A percentile compares a stretch with the other conserved stretches of the same genome.
phyloP scores from a whole-genome alignment of 2,797 vertebrate genomes.

The Rhadinocentrus ornatus region DNA sequence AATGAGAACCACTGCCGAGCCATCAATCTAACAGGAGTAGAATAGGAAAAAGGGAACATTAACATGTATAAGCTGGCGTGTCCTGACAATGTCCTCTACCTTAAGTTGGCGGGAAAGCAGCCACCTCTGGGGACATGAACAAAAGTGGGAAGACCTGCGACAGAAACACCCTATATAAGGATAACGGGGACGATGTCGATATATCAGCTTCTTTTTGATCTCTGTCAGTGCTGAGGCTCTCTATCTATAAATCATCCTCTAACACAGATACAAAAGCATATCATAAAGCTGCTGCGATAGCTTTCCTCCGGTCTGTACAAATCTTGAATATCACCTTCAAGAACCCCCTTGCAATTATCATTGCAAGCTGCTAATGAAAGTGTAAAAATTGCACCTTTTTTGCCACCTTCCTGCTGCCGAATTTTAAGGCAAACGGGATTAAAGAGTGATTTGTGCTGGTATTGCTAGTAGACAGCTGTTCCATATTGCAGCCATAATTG shows the following conservation, averaged over 20 bases:
- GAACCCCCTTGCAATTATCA: constrained; percentile 63
- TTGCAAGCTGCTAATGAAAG: constrained; percentile 62
- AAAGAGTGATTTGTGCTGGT: constrained; percentile 72
- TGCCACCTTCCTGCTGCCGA: constrained; percentile 46
- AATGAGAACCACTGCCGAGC: constrained; percentile 82
- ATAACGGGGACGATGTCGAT: constrained; percentile 63
- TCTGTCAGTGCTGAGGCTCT: constrained; percentile 30
- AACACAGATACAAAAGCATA: neutral
- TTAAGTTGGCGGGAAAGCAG: constrained; percentile 69
- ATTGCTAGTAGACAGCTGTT: constrained; percentile 71
- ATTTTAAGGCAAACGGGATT: constrained; percentile 75
- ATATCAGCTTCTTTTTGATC: constrained; percentile 50
- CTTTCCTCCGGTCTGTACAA: constrained; percentile 26
- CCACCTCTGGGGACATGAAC: constrained; percentile 65
- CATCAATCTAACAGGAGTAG: constrained; percentile 80
- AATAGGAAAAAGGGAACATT: constrained; percentile 78
- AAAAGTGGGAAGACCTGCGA: constrained; percentile 65
- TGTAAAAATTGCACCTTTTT: constrained; percentile 63
- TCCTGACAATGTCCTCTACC: constrained; percentile 80
- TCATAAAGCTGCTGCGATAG: constrained; percentile 4
- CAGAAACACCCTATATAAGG: constrained; percentile 57
- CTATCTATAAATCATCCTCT: constrained; percentile 23
- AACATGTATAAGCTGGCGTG: constrained; percentile 81
- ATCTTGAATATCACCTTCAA: constrained; percentile 58
- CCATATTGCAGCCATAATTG: constrained; percentile 50